These are phyloP conservation scores for Stenodema calcarata DNA, from an alignment of 2,888 invertebrate genomes.

Conservation along the genomic window DNA sequence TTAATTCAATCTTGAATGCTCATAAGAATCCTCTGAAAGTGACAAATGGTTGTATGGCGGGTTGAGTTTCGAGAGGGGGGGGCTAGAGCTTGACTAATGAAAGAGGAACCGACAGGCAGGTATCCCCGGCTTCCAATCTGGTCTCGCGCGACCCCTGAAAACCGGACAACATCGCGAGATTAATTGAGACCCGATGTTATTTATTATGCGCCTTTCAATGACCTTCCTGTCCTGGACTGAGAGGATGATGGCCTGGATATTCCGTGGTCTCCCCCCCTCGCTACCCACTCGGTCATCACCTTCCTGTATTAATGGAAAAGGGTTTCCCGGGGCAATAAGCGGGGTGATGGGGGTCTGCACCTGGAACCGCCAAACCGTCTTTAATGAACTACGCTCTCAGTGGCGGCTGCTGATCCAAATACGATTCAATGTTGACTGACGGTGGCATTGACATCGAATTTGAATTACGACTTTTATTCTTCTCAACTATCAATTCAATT, in stretches of 20 bases:
- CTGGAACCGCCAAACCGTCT: neutral
- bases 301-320: constrained; percentile 32
- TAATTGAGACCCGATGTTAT: constrained; percentile 50
- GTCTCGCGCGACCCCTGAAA: neutral
- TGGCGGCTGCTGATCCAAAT: neutral
- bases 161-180: constrained; percentile 49
- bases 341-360: neutral
- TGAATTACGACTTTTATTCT: too few species aligned
- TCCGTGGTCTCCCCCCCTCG: neutral
- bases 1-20: constrained; percentile 38
- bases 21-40: constrained; percentile 47
- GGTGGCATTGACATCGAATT: neutral
- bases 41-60: constrained; percentile 41
- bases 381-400: constrained; percentile 16
- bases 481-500: too few species aligned
- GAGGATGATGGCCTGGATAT: neutral
- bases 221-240: neutral
- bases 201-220: constrained; percentile 50
- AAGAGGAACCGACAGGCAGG: constrained; percentile 44
- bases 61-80: constrained; percentile 5
- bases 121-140: constrained; percentile 19
- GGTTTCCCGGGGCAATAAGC: constrained; percentile 7
- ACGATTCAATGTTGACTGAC: neutral
- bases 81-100: constrained; percentile 40
- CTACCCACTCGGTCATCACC: neutral